Base-by-base conservation (phyloP, 1,140 invertebrate genomes). In the Drosophila lini region DNA sequence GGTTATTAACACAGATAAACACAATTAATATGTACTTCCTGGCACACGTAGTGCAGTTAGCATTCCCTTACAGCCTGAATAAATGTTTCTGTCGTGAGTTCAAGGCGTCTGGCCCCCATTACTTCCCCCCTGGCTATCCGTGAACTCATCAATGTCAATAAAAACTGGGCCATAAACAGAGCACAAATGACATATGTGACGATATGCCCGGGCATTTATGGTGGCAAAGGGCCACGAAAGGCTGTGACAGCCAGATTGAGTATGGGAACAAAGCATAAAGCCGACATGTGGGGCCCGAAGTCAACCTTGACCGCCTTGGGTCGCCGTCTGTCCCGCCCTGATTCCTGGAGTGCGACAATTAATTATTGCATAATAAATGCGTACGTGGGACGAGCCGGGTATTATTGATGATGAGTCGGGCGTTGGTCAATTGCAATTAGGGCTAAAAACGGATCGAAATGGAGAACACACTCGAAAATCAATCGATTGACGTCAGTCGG, bases 401-500 rank as follows among this genome's bases (percentile, higher is more conserved):
- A 40, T 50, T 45, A 65, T 58, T 45, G 47, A 55, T 42, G 82
- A 86, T 89, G 80, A 80, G 80, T 22, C 47, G 38, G 19, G 25
- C 44, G 47, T 48, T n/a, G 56, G 16, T 38, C 48, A n/a, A 19
- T 22, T 55, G 61, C 53, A 88, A 86, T 89, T 86, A 80, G 70
- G 68, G 36, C 53, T 38, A 31, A 34, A 34, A 34, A 42, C 48
- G 68, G 36, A 71, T 80, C 62, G 47, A 32, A 40, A 25, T 16
- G 47, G 64, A 55, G 34, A 55, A 9, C 32, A 36, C 48, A 47
- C 57, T 47, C 41, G 25, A 73, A 83, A 88, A 80, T 84, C 84
- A 89, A 88, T 88, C 84, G 84, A 88, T 89, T 88, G 84, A 88
- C 84, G 84, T 88, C 83, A 88, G 81, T 75, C 42, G 32, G 40